Evolutionary conservation across 1,140 invertebrate species (phyloP).

Genomic region (Leptinotarsa defecta): DNA sequence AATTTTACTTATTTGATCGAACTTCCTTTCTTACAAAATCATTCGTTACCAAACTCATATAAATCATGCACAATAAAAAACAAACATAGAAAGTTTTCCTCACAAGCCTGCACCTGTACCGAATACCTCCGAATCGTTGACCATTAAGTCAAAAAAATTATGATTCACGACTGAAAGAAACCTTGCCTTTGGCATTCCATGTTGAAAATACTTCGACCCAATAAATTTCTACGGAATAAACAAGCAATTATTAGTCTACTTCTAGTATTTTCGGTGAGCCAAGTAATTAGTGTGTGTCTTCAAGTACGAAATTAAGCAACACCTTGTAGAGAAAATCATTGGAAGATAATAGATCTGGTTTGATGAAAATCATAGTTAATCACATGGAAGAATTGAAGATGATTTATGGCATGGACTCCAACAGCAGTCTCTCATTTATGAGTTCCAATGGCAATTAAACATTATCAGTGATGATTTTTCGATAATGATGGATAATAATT

Average conservation of each 20-base stretch:
- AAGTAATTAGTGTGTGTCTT: neutral
- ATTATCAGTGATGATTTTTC: no score
- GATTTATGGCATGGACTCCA: no score
- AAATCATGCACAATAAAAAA: neutral
- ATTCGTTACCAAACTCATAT: no score
- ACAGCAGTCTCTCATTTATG: no score
- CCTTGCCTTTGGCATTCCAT: neutral
- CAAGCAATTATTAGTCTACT: constrained; percentile 5
- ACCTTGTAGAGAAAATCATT: no score
- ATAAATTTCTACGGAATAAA: neutral
- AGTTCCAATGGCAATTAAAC: no score
- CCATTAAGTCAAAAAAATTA: neutral
- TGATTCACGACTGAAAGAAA: neutral
- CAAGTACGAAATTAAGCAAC: neutral
- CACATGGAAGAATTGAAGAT: no score
- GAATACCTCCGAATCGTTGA: neutral
- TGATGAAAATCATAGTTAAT: no score
- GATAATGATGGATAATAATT: no score
- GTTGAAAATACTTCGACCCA: neutral
- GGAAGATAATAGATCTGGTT: no score
- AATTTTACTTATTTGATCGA: no score
- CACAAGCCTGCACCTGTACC: neutral
- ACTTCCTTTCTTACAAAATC: no score
- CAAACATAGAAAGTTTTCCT: neutral
- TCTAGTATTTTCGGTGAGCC: neutral